Conservation (phyloP, 2,797 vertebrate genomes). For the Bryconaethiops microstoma region DNA sequence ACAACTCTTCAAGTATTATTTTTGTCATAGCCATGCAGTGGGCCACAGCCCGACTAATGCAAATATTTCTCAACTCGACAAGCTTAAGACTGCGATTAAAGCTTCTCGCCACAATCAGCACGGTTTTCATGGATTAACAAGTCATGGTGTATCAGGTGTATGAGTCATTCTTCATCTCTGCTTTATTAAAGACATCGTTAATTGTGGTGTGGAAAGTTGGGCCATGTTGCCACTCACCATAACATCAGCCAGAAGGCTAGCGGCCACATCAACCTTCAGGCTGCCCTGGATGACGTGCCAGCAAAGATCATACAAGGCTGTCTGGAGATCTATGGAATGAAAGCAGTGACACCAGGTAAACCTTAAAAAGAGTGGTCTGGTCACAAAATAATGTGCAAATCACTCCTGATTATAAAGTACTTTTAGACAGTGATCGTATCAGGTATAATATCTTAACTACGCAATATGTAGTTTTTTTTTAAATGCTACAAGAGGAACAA, state of each 20-base stretch:
- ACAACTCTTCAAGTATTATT: neutral
- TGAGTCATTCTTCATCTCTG: neutral
- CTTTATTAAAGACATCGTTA: neutral
- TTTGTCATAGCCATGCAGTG: neutral
- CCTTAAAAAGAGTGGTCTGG: neutral
- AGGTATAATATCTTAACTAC: neutral
- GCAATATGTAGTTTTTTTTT: no score
- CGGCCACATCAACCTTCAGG: conserved; percentile 92
- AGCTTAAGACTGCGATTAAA: neutral
- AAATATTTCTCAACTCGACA: neutral
- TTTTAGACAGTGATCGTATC: neutral
- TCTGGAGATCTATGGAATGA: conserved; percentile 84
- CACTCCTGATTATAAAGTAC: neutral
- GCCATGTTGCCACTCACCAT: conserved; percentile 80
- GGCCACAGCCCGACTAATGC: neutral
- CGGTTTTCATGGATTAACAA: neutral
- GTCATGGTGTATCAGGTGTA: neutral
- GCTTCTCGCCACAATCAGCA: neutral
- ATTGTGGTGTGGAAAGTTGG: neutral
- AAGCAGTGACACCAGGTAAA: neutral
- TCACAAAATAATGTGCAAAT: neutral
- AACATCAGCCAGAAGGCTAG: conserved; percentile 88
- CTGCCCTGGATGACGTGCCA: conserved; percentile 93
- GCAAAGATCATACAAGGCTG: conserved; percentile 92
- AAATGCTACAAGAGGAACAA: no score